Evolutionary conservation across 2,797 vertebrate species (phyloP).

Genomic region (Enteromius radiatus): DNA sequence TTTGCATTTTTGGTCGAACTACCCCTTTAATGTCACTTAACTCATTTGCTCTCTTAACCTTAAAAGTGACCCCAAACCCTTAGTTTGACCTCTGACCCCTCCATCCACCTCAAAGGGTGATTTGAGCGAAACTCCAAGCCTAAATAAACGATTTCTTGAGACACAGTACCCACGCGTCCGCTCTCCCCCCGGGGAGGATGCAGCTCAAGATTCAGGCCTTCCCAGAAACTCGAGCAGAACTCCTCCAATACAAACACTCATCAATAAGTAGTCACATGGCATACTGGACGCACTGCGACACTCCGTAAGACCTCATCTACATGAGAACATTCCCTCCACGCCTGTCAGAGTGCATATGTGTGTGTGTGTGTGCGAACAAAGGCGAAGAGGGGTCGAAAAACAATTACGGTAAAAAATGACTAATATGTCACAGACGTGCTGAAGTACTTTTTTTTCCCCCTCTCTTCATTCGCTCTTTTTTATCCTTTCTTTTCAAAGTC

Average conservation of each 20-base stretch:
- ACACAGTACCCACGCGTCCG: conserved; percentile 63
- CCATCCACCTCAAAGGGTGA: conserved; percentile 3
- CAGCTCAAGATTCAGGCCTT: conserved; percentile 71
- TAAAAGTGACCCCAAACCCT: neutral
- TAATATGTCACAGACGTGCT: conserved; percentile 83
- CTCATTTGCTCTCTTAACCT: conserved; percentile 11
- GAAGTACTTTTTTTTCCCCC: conserved; percentile 63
- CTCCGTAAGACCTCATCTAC: conserved; percentile 75
- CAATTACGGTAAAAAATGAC: conserved; percentile 86
- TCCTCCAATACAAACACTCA: conserved; percentile 58
- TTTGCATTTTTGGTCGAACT: neutral
- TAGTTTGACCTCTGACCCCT: conserved; percentile 23
- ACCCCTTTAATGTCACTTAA: conserved; percentile 1
- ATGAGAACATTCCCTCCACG: conserved; percentile 76
- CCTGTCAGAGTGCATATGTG: conserved; percentile 62
- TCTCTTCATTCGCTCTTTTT: conserved; percentile 67
- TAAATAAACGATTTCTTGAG: conserved; percentile 26
- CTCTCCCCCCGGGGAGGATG: conserved; percentile 73
- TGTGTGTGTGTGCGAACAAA: conserved; percentile 61
- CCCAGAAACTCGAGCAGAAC: conserved; percentile 70
- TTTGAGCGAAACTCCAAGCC: conserved; percentile 1
- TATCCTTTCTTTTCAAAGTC: conserved; percentile 76
- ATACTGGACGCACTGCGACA: conserved; percentile 77
- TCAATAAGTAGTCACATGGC: conserved; percentile 68
- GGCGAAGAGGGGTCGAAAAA: conserved; percentile 75